These are phyloP conservation scores for Nemurella pictetii DNA, from an alignment of 2,888 invertebrate genomes.

Conservation along the genomic window DNA sequence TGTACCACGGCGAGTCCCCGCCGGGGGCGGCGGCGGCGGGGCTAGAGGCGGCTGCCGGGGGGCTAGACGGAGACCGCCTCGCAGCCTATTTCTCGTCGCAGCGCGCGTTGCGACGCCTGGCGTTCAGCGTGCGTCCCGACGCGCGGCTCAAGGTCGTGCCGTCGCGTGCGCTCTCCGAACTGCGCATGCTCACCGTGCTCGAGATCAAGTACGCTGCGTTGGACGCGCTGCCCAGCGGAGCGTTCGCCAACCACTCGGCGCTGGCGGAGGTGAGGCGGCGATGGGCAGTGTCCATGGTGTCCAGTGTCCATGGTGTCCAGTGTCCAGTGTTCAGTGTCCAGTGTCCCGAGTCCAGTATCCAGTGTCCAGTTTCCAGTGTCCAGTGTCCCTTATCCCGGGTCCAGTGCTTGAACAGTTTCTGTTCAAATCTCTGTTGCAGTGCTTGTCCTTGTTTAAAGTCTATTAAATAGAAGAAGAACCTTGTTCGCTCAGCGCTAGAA, in stretches of 20 bases:
- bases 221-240: slow-evolving; percentile 67
- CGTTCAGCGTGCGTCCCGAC: slow-evolving; percentile 70
- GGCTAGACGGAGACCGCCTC: slow-evolving; percentile 47
- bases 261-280: slow-evolving; percentile 2
- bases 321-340: too few relatives aligned
- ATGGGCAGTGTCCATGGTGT: too few relatives aligned
- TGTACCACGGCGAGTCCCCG: slow-evolving; percentile 71
- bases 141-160: slow-evolving; percentile 73
- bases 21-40: slow-evolving; percentile 47
- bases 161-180: slow-evolving; percentile 66
- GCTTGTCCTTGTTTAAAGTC: too few relatives aligned
- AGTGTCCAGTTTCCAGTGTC: too few relatives aligned
- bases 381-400: too few relatives aligned
- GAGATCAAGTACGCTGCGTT: slow-evolving; percentile 75
- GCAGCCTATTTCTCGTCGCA: slow-evolving; percentile 78
- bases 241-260: slow-evolving; percentile 71
- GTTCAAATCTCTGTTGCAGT: too few relatives aligned
- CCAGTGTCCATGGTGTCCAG: too few relatives aligned
- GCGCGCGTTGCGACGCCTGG: slow-evolving; percentile 58
- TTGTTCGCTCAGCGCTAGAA: too few relatives aligned
- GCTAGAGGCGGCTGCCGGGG: background rate
- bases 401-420: too few relatives aligned
- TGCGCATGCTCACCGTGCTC: slow-evolving; percentile 67
- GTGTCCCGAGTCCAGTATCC: too few relatives aligned
- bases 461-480: too few relatives aligned